A percentile compares a stretch with the other conserved stretches of the same genome.
Evolutionary conservation across 1,140 invertebrate genomes (phyloP).

Genomic region (Cephus cinctus): DNA sequence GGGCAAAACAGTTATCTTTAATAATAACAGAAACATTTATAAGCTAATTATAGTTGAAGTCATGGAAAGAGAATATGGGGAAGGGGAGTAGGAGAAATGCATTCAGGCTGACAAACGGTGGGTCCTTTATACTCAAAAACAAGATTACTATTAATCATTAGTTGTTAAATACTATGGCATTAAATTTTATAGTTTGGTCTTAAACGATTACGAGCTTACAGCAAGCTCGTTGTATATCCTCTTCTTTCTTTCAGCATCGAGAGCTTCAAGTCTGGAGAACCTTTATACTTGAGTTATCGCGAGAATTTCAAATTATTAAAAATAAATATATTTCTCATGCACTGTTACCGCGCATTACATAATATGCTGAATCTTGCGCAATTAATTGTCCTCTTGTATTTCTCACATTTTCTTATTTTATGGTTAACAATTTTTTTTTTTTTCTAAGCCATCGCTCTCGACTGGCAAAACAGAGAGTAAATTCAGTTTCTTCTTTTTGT

Average conservation of each 20-base stretch:
- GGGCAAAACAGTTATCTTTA: constrained; percentile 32
- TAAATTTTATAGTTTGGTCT: too few relatives aligned
- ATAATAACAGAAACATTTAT: constrained; percentile 28
- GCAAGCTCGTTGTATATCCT: too few relatives aligned
- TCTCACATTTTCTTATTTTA: too few relatives aligned
- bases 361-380: background rate
- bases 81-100: constrained; percentile 9
- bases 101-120: constrained; percentile 19
- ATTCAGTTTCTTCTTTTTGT: background rate
- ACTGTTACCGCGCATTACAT: background rate
- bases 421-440: too few relatives aligned
- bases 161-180: too few relatives aligned
- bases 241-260: too few relatives aligned
- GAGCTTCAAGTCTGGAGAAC: too few relatives aligned
- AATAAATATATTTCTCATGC: background rate
- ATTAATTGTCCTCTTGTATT: background rate
- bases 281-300: too few relatives aligned
- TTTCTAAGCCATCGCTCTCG: too few relatives aligned
- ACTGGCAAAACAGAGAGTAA: background rate
- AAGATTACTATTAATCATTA: constrained; percentile 32
- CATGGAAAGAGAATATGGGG: background rate
- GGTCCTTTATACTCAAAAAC: constrained; percentile 29
- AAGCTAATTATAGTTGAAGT: background rate
- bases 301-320: background rate
- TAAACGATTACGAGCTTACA: too few relatives aligned